Evolutionary conservation across 2,888 invertebrate species (phyloP).

Genomic region (Caenorhabditis sp.): DNA sequence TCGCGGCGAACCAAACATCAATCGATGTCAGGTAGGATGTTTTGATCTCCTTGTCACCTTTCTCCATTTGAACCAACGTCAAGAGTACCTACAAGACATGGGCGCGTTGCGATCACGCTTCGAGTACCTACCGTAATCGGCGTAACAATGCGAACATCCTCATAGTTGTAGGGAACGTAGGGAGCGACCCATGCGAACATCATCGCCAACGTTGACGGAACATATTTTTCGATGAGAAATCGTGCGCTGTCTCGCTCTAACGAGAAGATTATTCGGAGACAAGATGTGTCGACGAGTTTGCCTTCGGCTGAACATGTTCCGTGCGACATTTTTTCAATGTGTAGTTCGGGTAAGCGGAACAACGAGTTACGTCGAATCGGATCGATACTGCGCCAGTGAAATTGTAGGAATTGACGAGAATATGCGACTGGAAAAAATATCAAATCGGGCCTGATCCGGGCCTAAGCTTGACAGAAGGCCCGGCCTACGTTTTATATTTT

Average conservation of each 20-base stretch:
- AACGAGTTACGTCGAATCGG: conserved; percentile 54
- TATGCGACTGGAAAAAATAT: conserved; percentile 64
- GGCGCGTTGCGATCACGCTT: not conserved
- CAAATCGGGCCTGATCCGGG: too few species aligned
- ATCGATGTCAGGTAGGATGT: conserved; percentile 66
- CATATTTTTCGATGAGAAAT: conserved; percentile 67
- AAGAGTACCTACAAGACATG: conserved; percentile 58
- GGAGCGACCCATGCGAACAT: conserved; percentile 67
- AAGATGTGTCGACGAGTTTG: conserved; percentile 68
- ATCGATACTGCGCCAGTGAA: conserved; percentile 56
- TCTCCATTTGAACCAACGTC: conserved; percentile 69
- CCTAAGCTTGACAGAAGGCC: not conserved
- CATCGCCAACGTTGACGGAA: conserved; percentile 63
- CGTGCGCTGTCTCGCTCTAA: conserved; percentile 65
- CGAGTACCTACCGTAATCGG: conserved; percentile 68
- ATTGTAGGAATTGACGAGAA: conserved; percentile 58
- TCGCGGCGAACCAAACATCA: conserved; percentile 66
- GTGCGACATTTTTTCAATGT: conserved; percentile 53
- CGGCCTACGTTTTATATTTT: not conserved
- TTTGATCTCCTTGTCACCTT: conserved; percentile 64
- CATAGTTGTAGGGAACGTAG: conserved; percentile 69
- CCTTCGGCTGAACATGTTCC: conserved; percentile 61
- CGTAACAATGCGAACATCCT: conserved; percentile 69
- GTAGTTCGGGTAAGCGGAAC: conserved; percentile 63
- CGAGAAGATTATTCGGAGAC: conserved; percentile 60